A percentile compares a stretch with the other conserved stretches of the same genome.
Conservation (phyloP, 2,113 vertebrate species). For the Tricholaema leucomelas region DNA sequence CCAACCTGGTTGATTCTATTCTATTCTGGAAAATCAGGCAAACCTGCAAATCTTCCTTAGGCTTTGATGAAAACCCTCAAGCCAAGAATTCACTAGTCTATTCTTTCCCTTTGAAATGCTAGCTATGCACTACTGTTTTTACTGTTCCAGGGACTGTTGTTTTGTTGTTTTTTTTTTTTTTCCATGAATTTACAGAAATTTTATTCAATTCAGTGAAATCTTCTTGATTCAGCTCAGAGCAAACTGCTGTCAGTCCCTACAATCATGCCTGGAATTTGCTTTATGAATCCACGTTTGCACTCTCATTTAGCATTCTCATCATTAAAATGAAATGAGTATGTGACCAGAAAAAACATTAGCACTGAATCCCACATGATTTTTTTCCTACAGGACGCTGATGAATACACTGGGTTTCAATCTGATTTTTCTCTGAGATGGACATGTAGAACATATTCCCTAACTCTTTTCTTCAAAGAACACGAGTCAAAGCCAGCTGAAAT, state of each 20-base stretch:
- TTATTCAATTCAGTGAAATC: background rate
- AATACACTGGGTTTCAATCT: background rate
- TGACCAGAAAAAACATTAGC: slow-evolving; percentile 57
- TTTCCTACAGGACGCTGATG: background rate
- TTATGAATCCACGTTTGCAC: slow-evolving; percentile 12
- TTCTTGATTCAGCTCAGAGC: background rate
- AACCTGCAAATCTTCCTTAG: background rate
- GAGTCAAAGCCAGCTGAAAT: background rate
- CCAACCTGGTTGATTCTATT: too few species aligned
- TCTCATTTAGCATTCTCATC: background rate
- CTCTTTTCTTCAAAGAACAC: background rate
- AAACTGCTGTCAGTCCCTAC: slow-evolving; percentile 1
- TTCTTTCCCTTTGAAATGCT: background rate
- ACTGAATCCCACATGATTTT: slow-evolving; percentile 26
- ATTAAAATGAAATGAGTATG: background rate
- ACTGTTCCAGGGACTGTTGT: background rate
- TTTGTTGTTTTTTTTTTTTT: background rate
- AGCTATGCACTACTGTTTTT: background rate
- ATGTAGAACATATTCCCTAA: background rate
- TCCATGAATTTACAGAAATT: background rate
- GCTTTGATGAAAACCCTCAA: background rate
- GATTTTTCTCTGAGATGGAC: background rate
- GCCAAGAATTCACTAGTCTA: background rate
- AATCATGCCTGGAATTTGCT: slow-evolving; percentile 21
- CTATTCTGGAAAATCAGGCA: background rate